Evolutionary conservation across 2,797 vertebrate genomes (phyloP).

Genomic region (Epinephelus malabaricus): DNA sequence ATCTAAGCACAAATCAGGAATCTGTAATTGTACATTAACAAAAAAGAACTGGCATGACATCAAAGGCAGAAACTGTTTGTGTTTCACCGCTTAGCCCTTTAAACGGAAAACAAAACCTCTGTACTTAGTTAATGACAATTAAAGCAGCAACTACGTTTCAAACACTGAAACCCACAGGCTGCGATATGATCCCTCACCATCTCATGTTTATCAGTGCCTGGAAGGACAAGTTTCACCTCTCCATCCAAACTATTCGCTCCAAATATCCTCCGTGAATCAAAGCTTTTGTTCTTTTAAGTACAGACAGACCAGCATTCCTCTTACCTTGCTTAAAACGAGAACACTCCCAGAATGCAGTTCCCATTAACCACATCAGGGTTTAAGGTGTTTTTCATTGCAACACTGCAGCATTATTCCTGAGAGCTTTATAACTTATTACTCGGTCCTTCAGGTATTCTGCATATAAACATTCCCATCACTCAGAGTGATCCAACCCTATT

Average conservation of each 20-base stretch:
- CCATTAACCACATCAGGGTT: slow-evolving; percentile 40
- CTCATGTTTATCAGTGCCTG: slow-evolving; percentile 57
- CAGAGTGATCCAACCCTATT: slow-evolving; percentile 47
- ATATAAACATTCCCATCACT: slow-evolving; percentile 72
- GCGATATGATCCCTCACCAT: slow-evolving; percentile 66
- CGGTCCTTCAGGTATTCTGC: slow-evolving; percentile 59
- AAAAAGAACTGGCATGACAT: slow-evolving; percentile 37
- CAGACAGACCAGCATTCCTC: slow-evolving; percentile 57
- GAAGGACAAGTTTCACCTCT: slow-evolving; percentile 68
- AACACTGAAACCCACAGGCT: slow-evolving; percentile 43
- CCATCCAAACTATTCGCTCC: slow-evolving; percentile 61
- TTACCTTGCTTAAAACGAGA: slow-evolving; percentile 50
- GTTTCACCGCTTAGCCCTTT: slow-evolving; percentile 28
- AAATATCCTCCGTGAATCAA: slow-evolving; percentile 59
- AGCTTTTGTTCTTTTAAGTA: slow-evolving; percentile 65
- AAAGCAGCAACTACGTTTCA: slow-evolving; percentile 44
- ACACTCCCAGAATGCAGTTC: slow-evolving; percentile 33
- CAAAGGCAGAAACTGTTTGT: slow-evolving; percentile 44
- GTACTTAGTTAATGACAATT: slow-evolving; percentile 58
- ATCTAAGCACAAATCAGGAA: slow-evolving; percentile 50
- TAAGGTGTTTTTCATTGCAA: slow-evolving; percentile 41
- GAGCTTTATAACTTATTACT: slow-evolving; percentile 62
- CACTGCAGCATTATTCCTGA: slow-evolving; percentile 40
- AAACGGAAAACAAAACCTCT: slow-evolving; percentile 48
- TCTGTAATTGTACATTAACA: slow-evolving; percentile 42